Conservation (phyloP, 2,888 invertebrate genomes). For the Cerceris rybyensis region DNA sequence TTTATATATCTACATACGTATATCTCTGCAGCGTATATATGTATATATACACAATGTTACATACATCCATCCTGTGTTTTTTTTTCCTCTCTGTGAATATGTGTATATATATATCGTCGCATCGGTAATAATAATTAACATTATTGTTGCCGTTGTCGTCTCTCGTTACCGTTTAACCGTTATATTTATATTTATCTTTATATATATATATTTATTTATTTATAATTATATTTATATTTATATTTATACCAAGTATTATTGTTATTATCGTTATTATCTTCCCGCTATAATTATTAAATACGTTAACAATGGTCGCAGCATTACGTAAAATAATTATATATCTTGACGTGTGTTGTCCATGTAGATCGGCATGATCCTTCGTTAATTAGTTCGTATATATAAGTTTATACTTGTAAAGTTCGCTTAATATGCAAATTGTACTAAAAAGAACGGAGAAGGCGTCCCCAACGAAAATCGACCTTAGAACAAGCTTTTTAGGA, state of each 20-base stretch:
- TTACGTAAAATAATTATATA: constrained; percentile 83
- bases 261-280: constrained; percentile 81
- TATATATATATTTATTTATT: constrained; percentile 46
- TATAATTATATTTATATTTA: constrained; percentile 55
- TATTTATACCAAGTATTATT: constrained; percentile 70
- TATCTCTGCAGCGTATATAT: constrained; percentile 52
- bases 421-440: constrained; percentile 77
- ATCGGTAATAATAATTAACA: constrained; percentile 61
- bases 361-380: constrained; percentile 50
- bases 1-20: constrained; percentile 63
- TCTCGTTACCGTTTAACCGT: constrained; percentile 41
- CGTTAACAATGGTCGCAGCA: constrained; percentile 84
- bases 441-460: constrained; percentile 79
- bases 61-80: constrained; percentile 40
- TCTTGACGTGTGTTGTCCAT: constrained; percentile 61
- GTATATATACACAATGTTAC: constrained; percentile 55
- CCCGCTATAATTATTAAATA: constrained; percentile 83
- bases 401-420: constrained; percentile 65
- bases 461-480: constrained; percentile 76
- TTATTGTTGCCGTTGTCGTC: constrained; percentile 70
- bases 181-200: constrained; percentile 44
- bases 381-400: constrained; percentile 53
- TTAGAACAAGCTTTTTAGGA: constrained; percentile 98
- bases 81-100: constrained; percentile 26
- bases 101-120: constrained; percentile 48